Base-by-base conservation (phyloP, 2,113 vertebrate genomes). In the Typhlomys cinereus region DNA sequence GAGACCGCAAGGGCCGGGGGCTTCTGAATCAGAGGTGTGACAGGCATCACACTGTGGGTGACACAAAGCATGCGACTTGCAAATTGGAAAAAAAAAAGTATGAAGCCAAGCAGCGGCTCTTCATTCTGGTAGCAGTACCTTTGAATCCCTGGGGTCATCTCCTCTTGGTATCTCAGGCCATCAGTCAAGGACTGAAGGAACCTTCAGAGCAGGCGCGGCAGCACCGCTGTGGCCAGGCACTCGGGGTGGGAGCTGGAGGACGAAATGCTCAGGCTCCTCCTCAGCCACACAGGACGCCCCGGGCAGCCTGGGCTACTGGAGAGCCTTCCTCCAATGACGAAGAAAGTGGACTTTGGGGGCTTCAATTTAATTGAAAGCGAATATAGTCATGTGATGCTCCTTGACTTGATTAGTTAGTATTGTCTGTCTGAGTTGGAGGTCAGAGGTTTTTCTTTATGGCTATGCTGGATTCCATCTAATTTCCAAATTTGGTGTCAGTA, bases 91-190 rank as follows among this genome's bases (percentile, higher is more conserved):
- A 83, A 79, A 94, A 92, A 82, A 69, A 62, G 25, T 78, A 62
- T 39, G 71, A 89, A 94, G 20, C 69, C 62, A 78, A 85, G 36
- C 12, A 89, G 11, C 44, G 17, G 39, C 46, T 73, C 34, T 78
- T 90, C 91, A 14, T 94, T 94, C 74, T 91, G 39, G 9, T 83
- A 75, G 91, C 91, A 88, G 34, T 46, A 57, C 25, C n/a, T 79
- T 83, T 52, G 13, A 64, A 50, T 70, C 31, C 36, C 34, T 85
- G 0, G 89, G 31, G 34, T 75, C 41, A 59, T 89, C 48, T 95
- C n/a, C 73, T 88, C 17, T 88, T 39, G n/a, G 25, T 46, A 9
- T 17, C 9, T 62, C 1, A 21, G 25, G 14, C 31, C 82, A 59
- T 76, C 57, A 34, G 15, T 91, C 54, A 76, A 34, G 90, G 50